Conservation (phyloP, 2,113 vertebrate genomes). For the Dryoscopus gambensis region DNA sequence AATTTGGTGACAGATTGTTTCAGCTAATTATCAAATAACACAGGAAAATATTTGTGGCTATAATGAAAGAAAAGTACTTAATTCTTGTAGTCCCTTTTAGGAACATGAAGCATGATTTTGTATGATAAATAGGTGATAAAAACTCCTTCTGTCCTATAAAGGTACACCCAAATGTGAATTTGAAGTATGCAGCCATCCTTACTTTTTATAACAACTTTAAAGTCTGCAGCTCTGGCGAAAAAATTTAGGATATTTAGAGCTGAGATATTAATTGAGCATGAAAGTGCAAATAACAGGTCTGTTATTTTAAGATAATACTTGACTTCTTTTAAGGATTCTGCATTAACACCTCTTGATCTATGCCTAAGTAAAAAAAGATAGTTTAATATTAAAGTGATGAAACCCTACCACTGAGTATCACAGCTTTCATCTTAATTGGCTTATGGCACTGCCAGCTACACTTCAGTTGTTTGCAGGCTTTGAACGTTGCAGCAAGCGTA, state of each 20-base stretch:
- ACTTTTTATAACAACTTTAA: neutral
- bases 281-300: conserved; percentile 60
- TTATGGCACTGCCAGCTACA: conserved; percentile 51
- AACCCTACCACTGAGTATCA: conserved; percentile 48
- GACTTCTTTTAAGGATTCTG: conserved; percentile 68
- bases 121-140: neutral
- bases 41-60: neutral
- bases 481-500: conserved; percentile 27
- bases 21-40: conserved; percentile 35
- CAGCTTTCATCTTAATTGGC: conserved; percentile 75
- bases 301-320: conserved; percentile 66
- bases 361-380: conserved; percentile 65
- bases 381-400: conserved; percentile 68
- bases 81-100: neutral
- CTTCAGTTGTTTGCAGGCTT: conserved; percentile 64
- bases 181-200: neutral
- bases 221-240: neutral
- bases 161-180: neutral
- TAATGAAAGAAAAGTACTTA: neutral
- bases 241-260: neutral
- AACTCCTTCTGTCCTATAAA: neutral
- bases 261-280: conserved; percentile 25
- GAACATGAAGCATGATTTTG: neutral
- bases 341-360: conserved; percentile 72
- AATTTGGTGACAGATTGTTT: neutral